Conservation (phyloP, 2,113 vertebrate genomes). For the Colistium nudipinnis region DNA sequence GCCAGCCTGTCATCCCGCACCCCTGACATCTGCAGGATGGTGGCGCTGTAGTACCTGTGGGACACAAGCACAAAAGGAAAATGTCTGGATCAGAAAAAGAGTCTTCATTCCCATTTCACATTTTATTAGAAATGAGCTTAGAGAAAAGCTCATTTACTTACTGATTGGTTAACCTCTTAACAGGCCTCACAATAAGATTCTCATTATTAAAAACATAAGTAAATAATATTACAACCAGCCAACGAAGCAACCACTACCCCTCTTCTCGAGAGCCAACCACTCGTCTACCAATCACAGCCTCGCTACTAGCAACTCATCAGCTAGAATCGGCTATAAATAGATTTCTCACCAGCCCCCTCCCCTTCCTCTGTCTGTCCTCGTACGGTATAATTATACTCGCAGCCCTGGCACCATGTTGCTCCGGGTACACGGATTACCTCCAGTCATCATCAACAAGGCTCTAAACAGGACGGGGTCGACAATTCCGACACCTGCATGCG, state of each 20-base stretch:
- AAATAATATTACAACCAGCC: background rate
- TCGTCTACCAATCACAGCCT: conserved; percentile 23
- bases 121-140: no score
- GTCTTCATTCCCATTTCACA: no score
- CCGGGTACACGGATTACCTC: conserved; percentile 56
- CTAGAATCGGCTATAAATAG: conserved; percentile 57
- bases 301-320: conserved; percentile 32
- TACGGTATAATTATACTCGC: conserved; percentile 50
- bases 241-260: conserved; percentile 5
- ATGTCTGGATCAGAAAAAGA: background rate
- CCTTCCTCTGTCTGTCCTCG: background rate
- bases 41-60: conserved; percentile 97
- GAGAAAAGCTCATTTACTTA: background rate
- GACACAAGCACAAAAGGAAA: background rate
- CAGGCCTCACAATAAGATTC: background rate
- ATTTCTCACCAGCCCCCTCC: background rate
- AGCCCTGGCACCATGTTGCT: conserved; percentile 43
- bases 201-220: background rate
- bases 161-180: background rate
- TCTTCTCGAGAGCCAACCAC: conserved; percentile 14
- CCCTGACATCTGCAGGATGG: conserved; percentile 99
- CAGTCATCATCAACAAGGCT: conserved; percentile 62
- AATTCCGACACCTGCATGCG: conserved; percentile 38
- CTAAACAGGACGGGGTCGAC: conserved; percentile 38
- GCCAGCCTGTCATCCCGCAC: conserved; percentile 92